phyloP scores from a whole-genome alignment of 2,888 invertebrate genomes.

The Lymantria dispar region DNA sequence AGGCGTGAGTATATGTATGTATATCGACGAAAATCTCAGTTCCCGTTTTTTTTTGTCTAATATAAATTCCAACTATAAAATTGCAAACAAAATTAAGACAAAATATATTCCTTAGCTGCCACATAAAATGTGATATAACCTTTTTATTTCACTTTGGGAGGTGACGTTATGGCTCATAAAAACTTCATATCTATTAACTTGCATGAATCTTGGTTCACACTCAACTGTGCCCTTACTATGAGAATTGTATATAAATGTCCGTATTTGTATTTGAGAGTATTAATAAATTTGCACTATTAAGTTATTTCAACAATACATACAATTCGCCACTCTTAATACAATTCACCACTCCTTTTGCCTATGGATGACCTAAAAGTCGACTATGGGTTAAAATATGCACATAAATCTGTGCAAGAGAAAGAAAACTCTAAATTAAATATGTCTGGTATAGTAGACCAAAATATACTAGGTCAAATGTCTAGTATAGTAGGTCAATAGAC shows the following conservation, averaged over 20 bases:
- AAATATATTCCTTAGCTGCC: slow-evolving; percentile 38
- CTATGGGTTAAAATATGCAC: too few relatives aligned
- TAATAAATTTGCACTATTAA: slow-evolving; percentile 16
- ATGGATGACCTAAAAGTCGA: too few relatives aligned
- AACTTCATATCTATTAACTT: slow-evolving; percentile 64
- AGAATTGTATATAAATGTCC: slow-evolving; percentile 20
- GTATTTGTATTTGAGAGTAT: slow-evolving; percentile 27
- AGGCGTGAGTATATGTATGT: too few relatives aligned
- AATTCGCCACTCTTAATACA: too few relatives aligned
- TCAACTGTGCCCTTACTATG: slow-evolving; percentile 31
- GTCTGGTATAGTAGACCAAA: too few relatives aligned
- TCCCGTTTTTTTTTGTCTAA: too few relatives aligned
- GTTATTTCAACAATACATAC: slow-evolving; percentile 10
- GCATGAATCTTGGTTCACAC: slow-evolving; percentile 51
- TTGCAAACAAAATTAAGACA: slow-evolving; percentile 24
- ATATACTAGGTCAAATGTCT: too few relatives aligned
- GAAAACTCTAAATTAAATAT: too few relatives aligned
- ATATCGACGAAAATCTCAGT: too few relatives aligned
- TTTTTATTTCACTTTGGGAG: slow-evolving; percentile 60
- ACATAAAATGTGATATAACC: slow-evolving; percentile 51
- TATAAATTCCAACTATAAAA: neutral
- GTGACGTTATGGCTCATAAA: slow-evolving; percentile 63
- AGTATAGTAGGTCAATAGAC: too few relatives aligned
- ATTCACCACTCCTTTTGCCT: too few relatives aligned
- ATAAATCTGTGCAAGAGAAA: too few relatives aligned